Evolutionary conservation across 2,888 invertebrate species (phyloP).

Genomic region (Zaprionus lineosus): DNA sequence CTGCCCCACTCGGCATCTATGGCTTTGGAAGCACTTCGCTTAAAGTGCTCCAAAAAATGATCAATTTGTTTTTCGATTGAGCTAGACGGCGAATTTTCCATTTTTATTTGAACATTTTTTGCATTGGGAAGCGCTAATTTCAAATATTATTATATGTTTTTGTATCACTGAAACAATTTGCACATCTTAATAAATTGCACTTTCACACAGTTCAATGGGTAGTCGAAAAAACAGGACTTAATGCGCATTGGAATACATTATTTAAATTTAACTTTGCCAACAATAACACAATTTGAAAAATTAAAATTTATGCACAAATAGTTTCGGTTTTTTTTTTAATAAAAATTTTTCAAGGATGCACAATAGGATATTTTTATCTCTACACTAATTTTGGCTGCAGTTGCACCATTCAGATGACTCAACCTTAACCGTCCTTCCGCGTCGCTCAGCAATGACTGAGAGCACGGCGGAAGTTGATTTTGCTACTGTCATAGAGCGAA

Average conservation of each 20-base stretch:
- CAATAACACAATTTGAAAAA: background rate
- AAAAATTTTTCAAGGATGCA: background rate
- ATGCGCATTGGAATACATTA: too few relatives aligned
- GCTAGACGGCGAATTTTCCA: slow-evolving; percentile 85
- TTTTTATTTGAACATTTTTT: slow-evolving; percentile 50
- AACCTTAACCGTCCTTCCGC: slow-evolving; percentile 55
- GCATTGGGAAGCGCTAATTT: too few relatives aligned
- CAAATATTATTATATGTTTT: too few relatives aligned
- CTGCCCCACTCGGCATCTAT: slow-evolving; percentile 85
- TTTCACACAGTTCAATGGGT: too few relatives aligned
- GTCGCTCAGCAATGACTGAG: slow-evolving; percentile 44
- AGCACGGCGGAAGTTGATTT: slow-evolving; percentile 11
- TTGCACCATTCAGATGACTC: slow-evolving; percentile 38
- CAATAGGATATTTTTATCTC: slow-evolving; percentile 27
- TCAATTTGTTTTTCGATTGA: slow-evolving; percentile 92
- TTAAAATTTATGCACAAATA: too few relatives aligned
- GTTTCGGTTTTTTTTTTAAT: background rate
- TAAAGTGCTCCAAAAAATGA: slow-evolving; percentile 92
- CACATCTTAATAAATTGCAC: too few relatives aligned
- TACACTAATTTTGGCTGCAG: slow-evolving; percentile 35
- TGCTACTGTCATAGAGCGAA: slow-evolving; percentile 7
- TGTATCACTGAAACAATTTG: too few relatives aligned
- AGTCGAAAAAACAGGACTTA: too few relatives aligned
- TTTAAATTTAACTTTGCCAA: too few relatives aligned
- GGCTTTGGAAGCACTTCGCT: slow-evolving; percentile 90